These are phyloP conservation scores for Sciurus carolinensis DNA, from an alignment of 2,797 vertebrate species.

Conservation along the genomic window DNA sequence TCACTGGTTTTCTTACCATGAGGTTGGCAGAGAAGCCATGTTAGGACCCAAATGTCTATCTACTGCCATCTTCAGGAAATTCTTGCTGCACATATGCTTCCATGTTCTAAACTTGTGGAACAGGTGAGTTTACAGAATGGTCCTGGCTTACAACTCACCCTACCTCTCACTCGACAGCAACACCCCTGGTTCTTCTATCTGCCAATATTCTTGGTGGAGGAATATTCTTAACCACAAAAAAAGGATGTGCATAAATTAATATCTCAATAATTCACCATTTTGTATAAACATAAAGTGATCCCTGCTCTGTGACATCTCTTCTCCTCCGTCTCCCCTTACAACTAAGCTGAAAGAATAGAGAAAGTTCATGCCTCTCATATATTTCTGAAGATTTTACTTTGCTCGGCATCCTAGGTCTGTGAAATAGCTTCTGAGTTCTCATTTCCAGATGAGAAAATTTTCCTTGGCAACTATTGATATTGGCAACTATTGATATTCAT, in stretches of 20 bases:
- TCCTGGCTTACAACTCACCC: background rate
- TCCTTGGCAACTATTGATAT: background rate
- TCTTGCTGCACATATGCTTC: background rate
- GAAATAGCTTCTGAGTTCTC: background rate
- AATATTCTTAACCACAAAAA: background rate
- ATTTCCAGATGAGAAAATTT: conserved; percentile 29
- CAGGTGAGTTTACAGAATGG: background rate
- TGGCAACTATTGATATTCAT: background rate
- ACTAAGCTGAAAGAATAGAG: background rate
- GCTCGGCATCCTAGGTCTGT: background rate
- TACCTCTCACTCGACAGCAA: background rate
- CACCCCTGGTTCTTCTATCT: background rate
- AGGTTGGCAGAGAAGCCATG: background rate
- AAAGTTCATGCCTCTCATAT: background rate
- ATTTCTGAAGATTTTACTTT: background rate
- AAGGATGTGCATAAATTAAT: background rate
- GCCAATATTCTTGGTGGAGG: background rate
- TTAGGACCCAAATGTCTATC: background rate
- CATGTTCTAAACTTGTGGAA: background rate
- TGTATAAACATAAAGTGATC: background rate
- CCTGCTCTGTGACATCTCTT: background rate
- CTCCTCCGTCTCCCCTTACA: background rate
- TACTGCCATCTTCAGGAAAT: background rate
- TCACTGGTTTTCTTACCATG: background rate
- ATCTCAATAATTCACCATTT: background rate